These are phyloP conservation scores for Hemiprocne comata DNA, from an alignment of 2,113 vertebrate species.

Conservation along the genomic window DNA sequence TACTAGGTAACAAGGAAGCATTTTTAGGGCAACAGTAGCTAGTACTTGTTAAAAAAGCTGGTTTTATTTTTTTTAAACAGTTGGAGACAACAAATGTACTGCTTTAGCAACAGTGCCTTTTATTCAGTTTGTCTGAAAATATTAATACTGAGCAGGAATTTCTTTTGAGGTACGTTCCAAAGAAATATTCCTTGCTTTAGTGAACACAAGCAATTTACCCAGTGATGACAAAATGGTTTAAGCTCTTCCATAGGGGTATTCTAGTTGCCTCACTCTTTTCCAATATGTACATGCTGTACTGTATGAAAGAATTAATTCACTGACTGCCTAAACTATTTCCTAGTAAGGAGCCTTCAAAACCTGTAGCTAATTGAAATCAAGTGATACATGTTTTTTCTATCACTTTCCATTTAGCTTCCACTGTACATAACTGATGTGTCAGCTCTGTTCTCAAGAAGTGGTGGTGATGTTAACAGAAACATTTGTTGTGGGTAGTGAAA, in stretches of 20 bases:
- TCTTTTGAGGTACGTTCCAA: constrained; percentile 43
- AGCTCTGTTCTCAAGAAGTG: neutral
- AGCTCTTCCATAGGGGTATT: constrained; percentile 16
- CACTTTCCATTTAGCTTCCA: neutral
- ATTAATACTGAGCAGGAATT: neutral
- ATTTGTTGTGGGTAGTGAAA: neutral
- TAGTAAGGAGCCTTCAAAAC: constrained; percentile 11
- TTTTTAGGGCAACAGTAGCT: constrained; percentile 21
- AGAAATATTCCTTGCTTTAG: constrained; percentile 45
- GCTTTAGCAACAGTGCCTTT: constrained; percentile 56
- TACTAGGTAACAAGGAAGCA: neutral
- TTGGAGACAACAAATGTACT: neutral
- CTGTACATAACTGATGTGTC: neutral
- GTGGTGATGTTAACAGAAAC: neutral
- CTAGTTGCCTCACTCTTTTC: constrained; percentile 3
- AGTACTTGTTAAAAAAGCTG: neutral
- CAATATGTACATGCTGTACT: neutral
- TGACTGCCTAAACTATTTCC: constrained; percentile 3
- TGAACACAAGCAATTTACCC: constrained; percentile 34
- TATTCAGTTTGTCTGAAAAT: constrained; percentile 24
- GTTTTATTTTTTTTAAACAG: neutral
- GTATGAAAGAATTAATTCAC: constrained; percentile 28
- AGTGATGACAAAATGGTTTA: constrained; percentile 14
- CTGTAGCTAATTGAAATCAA: neutral
- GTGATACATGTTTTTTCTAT: neutral